Evolutionary conservation across 2,888 invertebrate species (phyloP).

Genomic region (Linyphia triangularis): DNA sequence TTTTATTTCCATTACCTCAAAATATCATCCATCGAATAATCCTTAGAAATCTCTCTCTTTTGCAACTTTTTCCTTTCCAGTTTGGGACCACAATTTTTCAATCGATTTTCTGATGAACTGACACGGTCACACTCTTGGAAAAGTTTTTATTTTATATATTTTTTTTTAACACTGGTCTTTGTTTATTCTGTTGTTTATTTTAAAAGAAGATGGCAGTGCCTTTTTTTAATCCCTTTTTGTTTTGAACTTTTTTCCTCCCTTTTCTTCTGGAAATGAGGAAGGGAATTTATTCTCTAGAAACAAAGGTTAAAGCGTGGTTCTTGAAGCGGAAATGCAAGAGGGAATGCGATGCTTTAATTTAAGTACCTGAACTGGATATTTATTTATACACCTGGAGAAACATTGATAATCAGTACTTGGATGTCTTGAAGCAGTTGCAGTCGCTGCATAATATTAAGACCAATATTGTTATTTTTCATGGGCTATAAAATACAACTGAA

Average conservation of each 20-base stretch:
- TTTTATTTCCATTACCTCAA: conserved; percentile 2
- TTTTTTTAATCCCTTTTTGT: conserved; percentile 8
- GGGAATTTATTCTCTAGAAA: background rate
- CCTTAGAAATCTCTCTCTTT: conserved; percentile 12
- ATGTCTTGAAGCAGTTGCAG: background rate
- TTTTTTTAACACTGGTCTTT: conserved; percentile 23
- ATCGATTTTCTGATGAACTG: conserved; percentile 46
- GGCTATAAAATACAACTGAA: conserved; percentile 3
- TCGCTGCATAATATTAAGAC: background rate
- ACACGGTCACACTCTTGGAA: conserved; percentile 37
- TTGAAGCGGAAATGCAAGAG: background rate
- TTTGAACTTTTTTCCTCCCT: background rate
- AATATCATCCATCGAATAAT: conserved; percentile 28
- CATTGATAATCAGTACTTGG: background rate
- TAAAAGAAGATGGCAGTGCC: background rate
- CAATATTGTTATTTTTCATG: background rate
- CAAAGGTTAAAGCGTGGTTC: background rate
- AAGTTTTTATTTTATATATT: too few relatives aligned
- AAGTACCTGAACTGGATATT: background rate
- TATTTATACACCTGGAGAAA: background rate
- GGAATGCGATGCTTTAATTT: background rate
- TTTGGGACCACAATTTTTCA: conserved; percentile 18
- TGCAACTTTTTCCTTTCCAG: background rate
- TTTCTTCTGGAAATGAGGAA: background rate
- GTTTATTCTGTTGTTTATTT: conserved; percentile 21